These are phyloP conservation scores for Allolobophora icterica DNA, from an alignment of 2,888 invertebrate species.

Conservation along the genomic window DNA sequence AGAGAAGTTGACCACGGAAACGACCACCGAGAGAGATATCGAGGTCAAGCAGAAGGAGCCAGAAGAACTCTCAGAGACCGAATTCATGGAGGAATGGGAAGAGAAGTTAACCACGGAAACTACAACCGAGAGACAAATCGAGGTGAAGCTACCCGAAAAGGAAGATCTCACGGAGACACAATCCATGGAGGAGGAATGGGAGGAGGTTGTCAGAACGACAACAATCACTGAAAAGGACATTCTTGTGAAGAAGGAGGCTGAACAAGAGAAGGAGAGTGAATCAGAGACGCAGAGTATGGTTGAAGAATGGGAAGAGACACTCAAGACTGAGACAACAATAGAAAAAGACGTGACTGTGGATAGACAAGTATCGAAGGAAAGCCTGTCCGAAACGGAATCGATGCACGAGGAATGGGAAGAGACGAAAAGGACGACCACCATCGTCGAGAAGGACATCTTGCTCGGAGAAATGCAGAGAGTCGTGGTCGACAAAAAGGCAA, in stretches of 20 bases:
- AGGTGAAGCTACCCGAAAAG: not conserved
- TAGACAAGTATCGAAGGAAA: not conserved
- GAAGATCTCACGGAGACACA: not conserved
- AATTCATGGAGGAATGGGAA: not conserved
- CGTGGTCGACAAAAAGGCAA: not conserved
- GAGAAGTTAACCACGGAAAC: not conserved
- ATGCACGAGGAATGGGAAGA: slow-evolving; percentile 25
- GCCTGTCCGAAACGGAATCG: slow-evolving; percentile 20
- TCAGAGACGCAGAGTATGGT: not conserved
- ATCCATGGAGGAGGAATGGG: slow-evolving; percentile 26
- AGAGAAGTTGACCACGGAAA: not conserved
- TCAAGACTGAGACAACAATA: not conserved
- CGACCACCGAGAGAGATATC: slow-evolving; percentile 19
- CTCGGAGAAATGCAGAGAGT: not conserved
- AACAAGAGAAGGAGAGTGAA: not conserved
- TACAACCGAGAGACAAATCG: not conserved
- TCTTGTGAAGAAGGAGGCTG: not conserved
- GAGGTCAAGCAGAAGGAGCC: not conserved
- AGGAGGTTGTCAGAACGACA: not conserved
- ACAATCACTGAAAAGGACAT: slow-evolving; percentile 17
- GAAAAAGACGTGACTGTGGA: not conserved
- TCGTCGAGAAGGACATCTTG: slow-evolving; percentile 21
- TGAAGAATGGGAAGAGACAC: slow-evolving; percentile 13
- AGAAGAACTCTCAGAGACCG: not conserved
- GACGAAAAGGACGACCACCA: slow-evolving; percentile 11